Evolutionary conservation across 2,797 vertebrate genomes (phyloP).

Genomic region (Oryzias dopingdopingensis): DNA sequence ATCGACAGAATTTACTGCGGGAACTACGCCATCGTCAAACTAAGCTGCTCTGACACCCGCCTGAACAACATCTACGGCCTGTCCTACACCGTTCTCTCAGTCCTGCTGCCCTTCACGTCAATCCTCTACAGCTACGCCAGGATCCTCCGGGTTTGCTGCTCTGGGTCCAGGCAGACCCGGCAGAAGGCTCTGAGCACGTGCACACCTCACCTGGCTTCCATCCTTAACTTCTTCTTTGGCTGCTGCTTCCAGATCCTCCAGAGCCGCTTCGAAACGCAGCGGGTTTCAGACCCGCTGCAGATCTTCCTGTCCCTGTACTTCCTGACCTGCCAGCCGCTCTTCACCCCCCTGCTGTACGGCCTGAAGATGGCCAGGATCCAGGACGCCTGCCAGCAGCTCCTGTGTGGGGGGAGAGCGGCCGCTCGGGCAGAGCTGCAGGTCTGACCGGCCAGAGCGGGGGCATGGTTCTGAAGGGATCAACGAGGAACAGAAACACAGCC

Average conservation of each 20-base stretch:
- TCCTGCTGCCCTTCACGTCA: background rate
- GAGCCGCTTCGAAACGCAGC: slow-evolving; percentile 22
- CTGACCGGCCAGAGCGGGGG: too few relatives aligned
- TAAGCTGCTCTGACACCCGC: slow-evolving; percentile 26
- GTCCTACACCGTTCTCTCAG: background rate
- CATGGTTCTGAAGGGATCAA: too few relatives aligned
- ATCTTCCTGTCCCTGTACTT: slow-evolving; percentile 17
- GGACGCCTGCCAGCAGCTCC: background rate
- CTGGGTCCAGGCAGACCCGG: slow-evolving; percentile 26
- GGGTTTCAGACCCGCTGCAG: background rate
- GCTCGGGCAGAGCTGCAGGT: too few relatives aligned
- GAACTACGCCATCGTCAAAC: slow-evolving; percentile 26
- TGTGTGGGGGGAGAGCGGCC: too few relatives aligned
- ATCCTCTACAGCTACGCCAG: slow-evolving; percentile 15
- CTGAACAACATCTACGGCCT: slow-evolving; percentile 28
- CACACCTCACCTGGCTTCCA: slow-evolving; percentile 35
- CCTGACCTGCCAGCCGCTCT: background rate
- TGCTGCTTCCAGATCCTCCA: slow-evolving; percentile 24
- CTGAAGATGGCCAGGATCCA: slow-evolving; percentile 14
- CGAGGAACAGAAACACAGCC: too few relatives aligned
- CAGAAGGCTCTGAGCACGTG: slow-evolving; percentile 41
- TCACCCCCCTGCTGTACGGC: slow-evolving; percentile 13
- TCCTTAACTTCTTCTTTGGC: slow-evolving; percentile 33
- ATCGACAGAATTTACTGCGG: slow-evolving; percentile 38
- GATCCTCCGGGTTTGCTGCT: slow-evolving; percentile 29